Conservation (phyloP, 1,140 invertebrate genomes). For the Melanaphis sacchari region DNA sequence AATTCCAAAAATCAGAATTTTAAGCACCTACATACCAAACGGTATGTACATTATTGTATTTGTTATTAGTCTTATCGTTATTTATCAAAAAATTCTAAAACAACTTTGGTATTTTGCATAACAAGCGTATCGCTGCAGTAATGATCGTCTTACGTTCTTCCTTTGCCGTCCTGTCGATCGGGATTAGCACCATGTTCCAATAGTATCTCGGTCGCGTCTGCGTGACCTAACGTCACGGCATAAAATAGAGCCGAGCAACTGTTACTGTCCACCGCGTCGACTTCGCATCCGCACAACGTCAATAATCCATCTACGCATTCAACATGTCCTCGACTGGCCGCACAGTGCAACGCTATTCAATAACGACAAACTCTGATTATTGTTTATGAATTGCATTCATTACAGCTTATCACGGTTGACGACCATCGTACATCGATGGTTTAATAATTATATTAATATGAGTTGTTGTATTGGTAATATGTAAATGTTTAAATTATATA, state of each 20-base stretch:
- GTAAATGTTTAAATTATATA: background rate
- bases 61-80: background rate
- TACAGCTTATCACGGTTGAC: background rate
- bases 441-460: background rate
- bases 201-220: constrained; percentile 89
- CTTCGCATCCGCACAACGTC: constrained; percentile 84
- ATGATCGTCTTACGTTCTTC: constrained; percentile 74
- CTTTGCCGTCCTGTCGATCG: constrained; percentile 90
- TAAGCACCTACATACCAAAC: too few relatives aligned
- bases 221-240: constrained; percentile 92
- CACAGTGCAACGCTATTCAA: constrained; percentile 84
- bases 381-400: background rate
- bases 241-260: constrained; percentile 97
- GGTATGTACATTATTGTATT: background rate
- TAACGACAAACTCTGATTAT: background rate
- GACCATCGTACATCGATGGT: background rate
- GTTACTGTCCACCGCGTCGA: constrained; percentile 85
- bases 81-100: background rate
- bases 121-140: background rate
- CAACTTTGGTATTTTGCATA: background rate
- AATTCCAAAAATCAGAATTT: too few relatives aligned
- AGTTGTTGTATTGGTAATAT: background rate
- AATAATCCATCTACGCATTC: constrained; percentile 91
- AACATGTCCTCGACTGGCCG: constrained; percentile 91
- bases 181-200: constrained; percentile 88